phyloP scores from a whole-genome alignment of 2,888 invertebrate species.

The Eupithecia exiguata region DNA sequence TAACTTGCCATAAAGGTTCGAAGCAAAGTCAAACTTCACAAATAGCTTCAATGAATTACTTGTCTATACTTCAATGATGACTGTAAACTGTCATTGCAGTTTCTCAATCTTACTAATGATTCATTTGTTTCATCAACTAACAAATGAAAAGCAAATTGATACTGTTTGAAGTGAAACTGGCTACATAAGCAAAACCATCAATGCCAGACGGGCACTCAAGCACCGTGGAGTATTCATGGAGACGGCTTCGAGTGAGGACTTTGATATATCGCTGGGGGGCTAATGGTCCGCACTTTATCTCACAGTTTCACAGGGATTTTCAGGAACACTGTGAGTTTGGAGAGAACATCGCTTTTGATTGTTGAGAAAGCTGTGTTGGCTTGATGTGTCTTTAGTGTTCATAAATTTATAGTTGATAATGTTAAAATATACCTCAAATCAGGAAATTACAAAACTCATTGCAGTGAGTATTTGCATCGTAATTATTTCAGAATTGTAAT shows the following conservation, averaged over 20 bases:
- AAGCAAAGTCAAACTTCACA: neutral
- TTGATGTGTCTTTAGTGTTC: neutral
- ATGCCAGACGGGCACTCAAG: slow-evolving; percentile 49
- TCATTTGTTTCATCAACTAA: neutral
- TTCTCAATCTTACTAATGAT: slow-evolving; percentile 1
- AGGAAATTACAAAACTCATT: neutral
- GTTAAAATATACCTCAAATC: neutral
- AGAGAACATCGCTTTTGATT: slow-evolving; percentile 10
- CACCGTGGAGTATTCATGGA: slow-evolving; percentile 55
- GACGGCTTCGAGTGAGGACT: slow-evolving; percentile 43
- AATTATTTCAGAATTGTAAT: neutral
- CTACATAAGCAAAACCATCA: slow-evolving; percentile 44
- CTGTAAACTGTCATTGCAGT: neutral
- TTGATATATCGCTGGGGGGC: slow-evolving; percentile 40
- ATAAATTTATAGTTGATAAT: neutral
- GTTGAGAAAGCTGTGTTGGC: neutral
- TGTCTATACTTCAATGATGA: neutral
- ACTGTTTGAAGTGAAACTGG: slow-evolving; percentile 8
- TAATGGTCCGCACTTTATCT: slow-evolving; percentile 36
- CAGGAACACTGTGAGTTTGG: slow-evolving; percentile 19
- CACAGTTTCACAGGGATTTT: slow-evolving; percentile 29
- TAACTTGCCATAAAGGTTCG: neutral
- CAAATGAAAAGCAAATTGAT: slow-evolving; percentile 20
- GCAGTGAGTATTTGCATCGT: too few species aligned
- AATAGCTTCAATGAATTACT: neutral